Base-by-base conservation (phyloP, 1,140 invertebrate species). In the Hesperophylax magnus region DNA sequence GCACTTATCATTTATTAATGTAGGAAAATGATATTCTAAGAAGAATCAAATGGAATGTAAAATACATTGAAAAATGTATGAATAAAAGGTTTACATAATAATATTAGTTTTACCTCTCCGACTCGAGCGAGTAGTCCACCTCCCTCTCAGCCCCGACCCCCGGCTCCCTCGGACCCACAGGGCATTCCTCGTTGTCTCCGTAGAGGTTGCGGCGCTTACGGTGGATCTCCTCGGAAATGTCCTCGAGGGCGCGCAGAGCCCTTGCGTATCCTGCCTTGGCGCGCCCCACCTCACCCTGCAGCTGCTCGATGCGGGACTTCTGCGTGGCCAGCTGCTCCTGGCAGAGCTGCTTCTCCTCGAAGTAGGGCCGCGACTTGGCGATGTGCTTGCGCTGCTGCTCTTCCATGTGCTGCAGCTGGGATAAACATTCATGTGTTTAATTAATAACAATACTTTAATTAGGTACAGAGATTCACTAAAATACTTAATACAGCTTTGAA, bases 181-280 rank as follows among this genome's bases (percentile, higher is more conserved):
- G 89, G 56, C 91, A 87, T 24, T 87, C 85, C 61, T 90, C 88
- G 31, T 89, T 86, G 39, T 87, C 88, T 53, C 85, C 87, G 79
- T 89, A 89, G 65, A 89, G 87, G 3, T 88, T 88, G 14, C 88
- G 79, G 79, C 93, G 91, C 86, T 93, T 93, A 84, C 92, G 91
- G 88, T 98, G 97, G 86, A 98, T 98, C 87, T 98, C 96, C 89
- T 98, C 96, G 81, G 96, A 98, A 83, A 98, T 98, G 86, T 94
- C 93, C 88, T 98, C 97, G 7, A 98, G 89, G 84, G 95, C 95
- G 85, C 94, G 93, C 24, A 98, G 88, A 0, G 97, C 96, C 84
- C 95, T 94, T 0, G 97, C 93, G 87, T 98, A 98, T 18, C 94
- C 93, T 83, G 92, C 91, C 88, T 98, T 98, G 1, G 96, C 94